A percentile compares a stretch with the other conserved stretches of the same genome.
Evolutionary conservation across 2,113 vertebrate genomes (phyloP).

Genomic region (Otus sunia): DNA sequence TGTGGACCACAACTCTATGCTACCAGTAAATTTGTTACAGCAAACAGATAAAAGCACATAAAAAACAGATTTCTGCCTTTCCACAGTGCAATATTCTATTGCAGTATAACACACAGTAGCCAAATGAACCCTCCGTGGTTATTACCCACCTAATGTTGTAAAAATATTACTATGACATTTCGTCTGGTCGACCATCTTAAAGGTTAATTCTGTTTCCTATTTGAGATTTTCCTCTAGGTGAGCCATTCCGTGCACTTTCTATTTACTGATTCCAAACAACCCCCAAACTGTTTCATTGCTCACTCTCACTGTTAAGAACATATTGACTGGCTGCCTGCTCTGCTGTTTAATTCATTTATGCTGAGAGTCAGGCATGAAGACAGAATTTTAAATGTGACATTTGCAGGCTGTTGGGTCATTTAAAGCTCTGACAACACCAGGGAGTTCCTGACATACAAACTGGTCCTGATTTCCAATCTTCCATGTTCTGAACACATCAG

Average conservation of each 20-base stretch:
- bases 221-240: conserved; percentile 67
- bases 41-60: neutral
- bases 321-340: conserved; percentile 79
- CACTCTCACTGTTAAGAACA: conserved; percentile 74
- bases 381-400: conserved; percentile 84
- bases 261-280: conserved; percentile 76
- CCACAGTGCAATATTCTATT: neutral
- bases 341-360: conserved; percentile 83
- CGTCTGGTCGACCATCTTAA: conserved; percentile 63
- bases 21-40: neutral
- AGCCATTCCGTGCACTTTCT: conserved; percentile 62
- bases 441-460: conserved; percentile 78
- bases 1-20: neutral
- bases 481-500: conserved; percentile 68
- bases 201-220: conserved; percentile 76
- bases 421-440: conserved; percentile 73
- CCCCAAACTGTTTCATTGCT: conserved; percentile 72
- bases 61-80: conserved; percentile 23
- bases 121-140: conserved; percentile 57
- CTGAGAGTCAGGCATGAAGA: conserved; percentile 75
- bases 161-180: conserved; percentile 77
- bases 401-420: conserved; percentile 80
- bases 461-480: conserved; percentile 72
- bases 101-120: neutral
- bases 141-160: conserved; percentile 61